Base-by-base conservation (phyloP, 2,888 invertebrate species). In the Meiosimyza platycephala region DNA sequence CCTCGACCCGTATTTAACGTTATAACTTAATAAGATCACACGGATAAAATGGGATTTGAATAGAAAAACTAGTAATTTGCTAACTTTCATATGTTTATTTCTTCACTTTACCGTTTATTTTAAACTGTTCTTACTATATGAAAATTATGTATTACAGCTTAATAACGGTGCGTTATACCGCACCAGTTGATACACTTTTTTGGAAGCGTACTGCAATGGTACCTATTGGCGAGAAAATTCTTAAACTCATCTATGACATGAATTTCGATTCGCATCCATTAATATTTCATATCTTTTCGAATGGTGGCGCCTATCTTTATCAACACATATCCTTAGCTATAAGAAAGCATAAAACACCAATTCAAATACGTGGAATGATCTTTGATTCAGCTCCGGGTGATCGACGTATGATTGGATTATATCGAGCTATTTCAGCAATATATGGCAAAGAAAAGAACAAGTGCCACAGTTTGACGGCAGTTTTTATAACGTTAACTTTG, bases 271-370 rank as follows among this genome's bases (percentile, higher is more conserved):
- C 90, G 51, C 92, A 93, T 85, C 93, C 93, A 7, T 89, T 93
- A 70, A 90, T 94, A 75, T 91, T 94, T 82, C 94, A 94, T 80
- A 89, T 92, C 72, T 93, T 94, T 83, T 93, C 93, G 75, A 94
- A 94, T 82, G 84, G 93, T n/a, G 94, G 93, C 18, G 91, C 92
- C 6, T 91, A 91, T 81, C 88, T 93, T 12, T 93, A 93, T 83
- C 91, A 86, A 78, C 91, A 92, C 84, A 90, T 93, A 78, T 90
- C 91, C 51, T 82, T 90, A 74, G 91, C 91, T 9, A 88, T 91
- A 78, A 88, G 89, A 76, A 88, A 88, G 74, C 87, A 88, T 54
- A 87, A 88, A 28, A 89, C 88, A 72, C 89, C 89, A 2, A 84
- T 91, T 55, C 89, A 86, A 75, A 83, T 87, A 50, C 85, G 85